Conservation (phyloP, 53 echinoderm and acorn worm genomes). For the Arbacia lixula region DNA sequence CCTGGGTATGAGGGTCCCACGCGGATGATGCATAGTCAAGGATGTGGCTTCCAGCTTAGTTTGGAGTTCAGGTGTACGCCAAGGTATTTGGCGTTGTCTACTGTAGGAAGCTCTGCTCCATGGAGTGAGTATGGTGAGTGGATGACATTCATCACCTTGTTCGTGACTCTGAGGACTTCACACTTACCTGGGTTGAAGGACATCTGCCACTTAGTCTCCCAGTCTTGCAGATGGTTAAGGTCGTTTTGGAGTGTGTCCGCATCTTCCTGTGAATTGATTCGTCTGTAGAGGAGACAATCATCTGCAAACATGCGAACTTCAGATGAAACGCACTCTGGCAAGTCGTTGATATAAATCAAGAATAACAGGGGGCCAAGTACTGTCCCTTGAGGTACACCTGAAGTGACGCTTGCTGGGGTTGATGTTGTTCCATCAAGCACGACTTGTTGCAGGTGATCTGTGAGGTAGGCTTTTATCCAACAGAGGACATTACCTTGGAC, state of each 20-base stretch:
- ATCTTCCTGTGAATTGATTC: neutral
- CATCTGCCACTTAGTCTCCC: slow-evolving; percentile 26
- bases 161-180: slow-evolving; percentile 40
- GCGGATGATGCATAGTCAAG: slow-evolving; percentile 55
- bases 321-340: neutral
- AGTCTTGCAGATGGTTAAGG: slow-evolving; percentile 8
- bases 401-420: neutral
- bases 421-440: slow-evolving; percentile 6
- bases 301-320: slow-evolving; percentile 23
- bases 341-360: neutral
- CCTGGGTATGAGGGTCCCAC: slow-evolving; percentile 54
- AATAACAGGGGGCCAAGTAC: slow-evolving; percentile 10
- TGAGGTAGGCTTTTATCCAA: slow-evolving; percentile 13
- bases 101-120: neutral
- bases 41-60: slow-evolving; percentile 51
- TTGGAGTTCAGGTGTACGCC: slow-evolving; percentile 58
- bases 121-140: slow-evolving; percentile 2
- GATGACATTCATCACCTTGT: slow-evolving; percentile 34
- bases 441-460: neutral
- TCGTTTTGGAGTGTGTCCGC: slow-evolving; percentile 16
- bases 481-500: neutral
- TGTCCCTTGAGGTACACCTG: slow-evolving; percentile 18
- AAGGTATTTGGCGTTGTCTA: slow-evolving; percentile 38
- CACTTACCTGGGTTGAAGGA: slow-evolving; percentile 3
- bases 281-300: slow-evolving; percentile 13